These are phyloP conservation scores for Dendrolimus houi DNA, from an alignment of 2,888 invertebrate species.

Conservation along the genomic window DNA sequence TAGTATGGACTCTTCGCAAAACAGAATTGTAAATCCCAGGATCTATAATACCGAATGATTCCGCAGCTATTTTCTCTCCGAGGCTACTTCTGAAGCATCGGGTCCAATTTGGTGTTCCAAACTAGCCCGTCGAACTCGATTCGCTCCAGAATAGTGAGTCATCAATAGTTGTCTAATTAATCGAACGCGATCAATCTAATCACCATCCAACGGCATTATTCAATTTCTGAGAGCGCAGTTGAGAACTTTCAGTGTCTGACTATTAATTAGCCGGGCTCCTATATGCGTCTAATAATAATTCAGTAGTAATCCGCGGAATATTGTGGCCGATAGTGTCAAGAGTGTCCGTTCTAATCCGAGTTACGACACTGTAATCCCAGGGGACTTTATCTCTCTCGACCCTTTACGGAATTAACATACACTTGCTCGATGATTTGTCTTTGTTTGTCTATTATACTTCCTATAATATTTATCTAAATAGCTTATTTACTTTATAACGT, in stretches of 20 bases:
- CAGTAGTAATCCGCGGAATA: constrained; percentile 51
- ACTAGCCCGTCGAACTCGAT: background rate
- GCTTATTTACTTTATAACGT: too few species aligned
- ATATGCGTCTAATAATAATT: constrained; percentile 46
- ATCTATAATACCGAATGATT: too few species aligned
- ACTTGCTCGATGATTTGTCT: constrained; percentile 56
- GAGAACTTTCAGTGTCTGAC: constrained; percentile 26
- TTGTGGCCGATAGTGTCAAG: constrained; percentile 54
- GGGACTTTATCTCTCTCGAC: constrained; percentile 55
- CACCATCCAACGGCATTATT: constrained; percentile 7
- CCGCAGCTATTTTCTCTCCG: too few species aligned
- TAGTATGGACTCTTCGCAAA: too few species aligned
- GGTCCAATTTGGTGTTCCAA: background rate
- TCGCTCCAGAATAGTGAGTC: background rate
- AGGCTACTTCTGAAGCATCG: background rate
- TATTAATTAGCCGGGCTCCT: constrained; percentile 42
- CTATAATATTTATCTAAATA: constrained; percentile 13
- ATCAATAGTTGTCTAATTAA: constrained; percentile 6
- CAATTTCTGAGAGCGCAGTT: constrained; percentile 22
- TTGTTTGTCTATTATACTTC: constrained; percentile 47
- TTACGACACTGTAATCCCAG: constrained; percentile 54
- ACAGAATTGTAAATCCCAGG: too few species aligned
- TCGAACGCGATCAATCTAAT: constrained; percentile 24
- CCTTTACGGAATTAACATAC: constrained; percentile 65
- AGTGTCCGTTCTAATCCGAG: constrained; percentile 53